Conservation (phyloP, 2,888 invertebrate species). For the Brachypterus glaber region DNA sequence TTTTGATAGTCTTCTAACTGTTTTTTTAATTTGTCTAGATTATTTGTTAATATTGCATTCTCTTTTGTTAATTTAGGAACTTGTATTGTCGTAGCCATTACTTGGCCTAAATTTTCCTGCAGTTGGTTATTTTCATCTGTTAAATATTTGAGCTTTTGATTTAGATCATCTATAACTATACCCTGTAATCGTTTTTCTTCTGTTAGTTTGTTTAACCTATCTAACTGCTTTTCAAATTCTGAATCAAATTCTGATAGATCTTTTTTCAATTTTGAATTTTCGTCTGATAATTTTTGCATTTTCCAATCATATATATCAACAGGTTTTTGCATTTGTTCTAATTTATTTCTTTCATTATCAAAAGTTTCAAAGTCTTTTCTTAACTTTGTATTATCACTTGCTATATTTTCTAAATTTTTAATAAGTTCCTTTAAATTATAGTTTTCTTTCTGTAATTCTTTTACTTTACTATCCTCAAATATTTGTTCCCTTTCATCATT, state of each 20-base stretch:
- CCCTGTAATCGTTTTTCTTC: slow-evolving; percentile 6
- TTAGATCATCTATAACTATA: too few relatives aligned
- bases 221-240: slow-evolving; percentile 25
- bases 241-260: slow-evolving; percentile 24
- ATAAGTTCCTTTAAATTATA: too few relatives aligned
- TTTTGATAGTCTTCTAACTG: too few relatives aligned
- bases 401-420: too few relatives aligned
- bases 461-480: too few relatives aligned
- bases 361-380: slow-evolving; percentile 22
- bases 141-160: slow-evolving; percentile 10
- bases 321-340: neutral
- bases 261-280: slow-evolving; percentile 26
- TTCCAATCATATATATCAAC: slow-evolving; percentile 13
- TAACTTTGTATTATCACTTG: slow-evolving; percentile 22
- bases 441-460: too few relatives aligned
- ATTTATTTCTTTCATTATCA: slow-evolving; percentile 13
- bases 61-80: slow-evolving; percentile 15
- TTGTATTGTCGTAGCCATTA: neutral
- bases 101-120: slow-evolving; percentile 8
- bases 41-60: slow-evolving; percentile 15
- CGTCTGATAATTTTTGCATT: slow-evolving; percentile 22
- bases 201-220: slow-evolving; percentile 22
- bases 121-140: slow-evolving; percentile 14
- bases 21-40: neutral
- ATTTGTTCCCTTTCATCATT: too few relatives aligned